These are phyloP conservation scores for Girardia tigrina DNA, from an alignment of 2,888 invertebrate genomes.

Conservation along the genomic window DNA sequence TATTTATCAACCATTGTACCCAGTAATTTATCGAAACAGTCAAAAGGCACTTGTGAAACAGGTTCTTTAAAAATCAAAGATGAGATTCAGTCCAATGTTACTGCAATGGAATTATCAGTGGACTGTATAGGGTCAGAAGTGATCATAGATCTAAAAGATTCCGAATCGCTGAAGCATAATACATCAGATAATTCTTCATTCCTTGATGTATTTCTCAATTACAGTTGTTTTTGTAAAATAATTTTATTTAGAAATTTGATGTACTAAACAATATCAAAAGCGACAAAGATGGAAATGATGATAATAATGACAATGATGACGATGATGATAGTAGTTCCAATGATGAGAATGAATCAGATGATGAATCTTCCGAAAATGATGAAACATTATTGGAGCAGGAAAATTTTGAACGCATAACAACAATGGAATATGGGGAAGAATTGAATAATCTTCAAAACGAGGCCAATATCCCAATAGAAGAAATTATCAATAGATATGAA, in stretches of 20 bases:
- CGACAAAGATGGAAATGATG: too few species aligned
- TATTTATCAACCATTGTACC: neutral
- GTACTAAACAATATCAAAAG: too few species aligned
- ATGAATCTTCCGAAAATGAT: conserved; percentile 61
- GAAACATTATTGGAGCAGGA: conserved; percentile 58
- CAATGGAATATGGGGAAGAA: conserved; percentile 57
- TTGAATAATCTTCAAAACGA: conserved; percentile 58
- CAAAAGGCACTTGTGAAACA: neutral
- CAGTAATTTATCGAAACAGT: too few species aligned
- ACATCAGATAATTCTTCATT: neutral
- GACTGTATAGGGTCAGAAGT: neutral
- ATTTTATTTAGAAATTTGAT: too few species aligned
- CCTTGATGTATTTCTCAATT: too few species aligned
- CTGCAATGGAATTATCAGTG: neutral
- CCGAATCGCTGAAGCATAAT: neutral
- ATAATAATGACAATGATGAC: too few species aligned
- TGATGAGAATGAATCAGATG: conserved; percentile 67
- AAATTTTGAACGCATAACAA: conserved; percentile 57
- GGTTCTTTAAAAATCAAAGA: neutral
- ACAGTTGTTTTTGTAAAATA: too few species aligned
- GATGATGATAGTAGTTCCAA: neutral
- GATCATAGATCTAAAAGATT: neutral
- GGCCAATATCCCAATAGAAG: conserved; percentile 61
- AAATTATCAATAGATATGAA: conserved; percentile 64
- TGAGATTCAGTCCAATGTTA: neutral